phyloP scores from a whole-genome alignment of 2,113 vertebrate genomes.

The Caloenas nicobarica region DNA sequence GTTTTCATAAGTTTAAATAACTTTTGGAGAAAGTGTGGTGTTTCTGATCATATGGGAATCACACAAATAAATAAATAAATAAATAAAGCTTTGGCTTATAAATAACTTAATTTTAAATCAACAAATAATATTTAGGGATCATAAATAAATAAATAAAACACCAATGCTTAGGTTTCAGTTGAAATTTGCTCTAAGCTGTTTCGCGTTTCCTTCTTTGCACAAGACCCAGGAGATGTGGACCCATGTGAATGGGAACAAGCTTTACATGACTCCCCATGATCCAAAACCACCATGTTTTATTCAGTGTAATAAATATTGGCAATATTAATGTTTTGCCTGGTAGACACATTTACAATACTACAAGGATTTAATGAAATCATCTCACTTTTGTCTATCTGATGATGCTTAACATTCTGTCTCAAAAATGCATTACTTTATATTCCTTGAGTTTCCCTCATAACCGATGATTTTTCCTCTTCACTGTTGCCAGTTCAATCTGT shows the following conservation, averaged over 20 bases:
- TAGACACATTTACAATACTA: constrained; percentile 24
- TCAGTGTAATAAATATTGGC: constrained; percentile 14
- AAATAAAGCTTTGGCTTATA: neutral
- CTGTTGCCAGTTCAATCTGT: neutral
- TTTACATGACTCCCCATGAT: constrained; percentile 4
- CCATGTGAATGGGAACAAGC: neutral
- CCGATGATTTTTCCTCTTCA: neutral
- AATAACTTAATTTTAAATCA: constrained; percentile 37
- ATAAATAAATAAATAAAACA: constrained; percentile 18
- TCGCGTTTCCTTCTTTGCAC: neutral
- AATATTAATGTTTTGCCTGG: constrained; percentile 22
- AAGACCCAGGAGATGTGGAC: neutral
- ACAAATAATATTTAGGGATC: neutral
- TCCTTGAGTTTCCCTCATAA: neutral
- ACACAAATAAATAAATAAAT: neutral
- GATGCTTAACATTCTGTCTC: neutral
- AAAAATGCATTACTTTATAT: neutral
- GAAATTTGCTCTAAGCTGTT: constrained; percentile 1
- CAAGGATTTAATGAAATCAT: constrained; percentile 17
- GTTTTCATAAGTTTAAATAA: constrained; percentile 5
- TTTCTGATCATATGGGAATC: neutral
- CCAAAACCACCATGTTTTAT: neutral
- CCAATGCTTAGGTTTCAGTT: neutral
- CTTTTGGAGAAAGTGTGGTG: neutral
- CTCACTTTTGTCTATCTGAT: neutral